These are phyloP conservation scores for Rugalucina vietnamica DNA, from an alignment of 2,888 invertebrate species.

Conservation along the genomic window DNA sequence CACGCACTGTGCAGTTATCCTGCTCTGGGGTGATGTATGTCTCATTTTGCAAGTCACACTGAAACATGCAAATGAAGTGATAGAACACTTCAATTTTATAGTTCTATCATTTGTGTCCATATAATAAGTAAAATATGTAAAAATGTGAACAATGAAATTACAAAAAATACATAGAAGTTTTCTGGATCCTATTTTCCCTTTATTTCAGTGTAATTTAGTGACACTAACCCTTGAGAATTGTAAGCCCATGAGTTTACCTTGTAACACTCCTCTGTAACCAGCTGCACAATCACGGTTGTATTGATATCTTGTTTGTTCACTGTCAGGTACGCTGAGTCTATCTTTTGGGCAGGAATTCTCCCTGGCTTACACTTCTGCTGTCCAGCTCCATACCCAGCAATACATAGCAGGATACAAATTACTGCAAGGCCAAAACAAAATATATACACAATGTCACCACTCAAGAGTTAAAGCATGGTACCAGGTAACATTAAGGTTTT, in stretches of 20 bases:
- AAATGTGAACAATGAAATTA: too few species aligned
- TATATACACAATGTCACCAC: too few species aligned
- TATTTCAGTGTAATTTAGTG: background rate
- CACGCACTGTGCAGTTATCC: conserved; percentile 7
- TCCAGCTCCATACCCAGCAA: background rate
- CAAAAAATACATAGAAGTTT: too few species aligned
- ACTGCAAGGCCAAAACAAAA: too few species aligned
- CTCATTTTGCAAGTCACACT: conserved; percentile 67
- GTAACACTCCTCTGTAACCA: conserved; percentile 12
- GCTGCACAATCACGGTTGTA: background rate
- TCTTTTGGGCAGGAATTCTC: background rate
- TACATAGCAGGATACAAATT: background rate
- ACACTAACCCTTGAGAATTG: background rate
- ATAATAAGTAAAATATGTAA: too few species aligned
- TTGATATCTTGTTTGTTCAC: background rate
- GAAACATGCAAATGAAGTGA: too few species aligned
- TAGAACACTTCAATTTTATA: too few species aligned
- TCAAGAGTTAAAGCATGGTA: too few species aligned
- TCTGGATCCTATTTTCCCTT: too few species aligned
- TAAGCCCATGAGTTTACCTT: too few species aligned
- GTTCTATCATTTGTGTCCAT: too few species aligned
- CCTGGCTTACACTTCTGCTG: background rate
- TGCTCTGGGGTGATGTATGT: conserved; percentile 10
- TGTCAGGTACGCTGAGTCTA: background rate
- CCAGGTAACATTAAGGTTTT: too few species aligned